Percentiles rank a stretch among this genome's conserved stretches.
These are phyloP conservation scores for Lophotriccus pileatus DNA, from an alignment of 2,797 vertebrate species.

Conservation along the genomic window DNA sequence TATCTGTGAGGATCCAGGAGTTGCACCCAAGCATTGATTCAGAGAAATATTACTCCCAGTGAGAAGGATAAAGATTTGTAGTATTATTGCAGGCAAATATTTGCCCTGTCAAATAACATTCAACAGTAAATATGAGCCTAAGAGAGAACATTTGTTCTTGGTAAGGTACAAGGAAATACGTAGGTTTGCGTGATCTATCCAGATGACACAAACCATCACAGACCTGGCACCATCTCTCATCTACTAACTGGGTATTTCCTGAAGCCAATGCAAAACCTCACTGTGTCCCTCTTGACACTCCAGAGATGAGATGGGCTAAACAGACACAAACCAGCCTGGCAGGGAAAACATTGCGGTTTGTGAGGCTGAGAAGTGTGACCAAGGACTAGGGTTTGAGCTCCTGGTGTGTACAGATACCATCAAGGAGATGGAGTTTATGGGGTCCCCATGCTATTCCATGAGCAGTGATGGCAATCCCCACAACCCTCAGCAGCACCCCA, in stretches of 20 bases:
- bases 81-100: constrained; percentile 70
- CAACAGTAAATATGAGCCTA: constrained; percentile 26
- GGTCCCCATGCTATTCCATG: fast-evolving
- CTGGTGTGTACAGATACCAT: background rate
- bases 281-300: background rate
- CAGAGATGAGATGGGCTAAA: background rate
- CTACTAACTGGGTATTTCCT: background rate
- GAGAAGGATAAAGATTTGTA: constrained; percentile 43
- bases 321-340: background rate
- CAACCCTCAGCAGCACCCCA: background rate
- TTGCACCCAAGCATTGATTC: constrained; percentile 34
- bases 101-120: constrained; percentile 62
- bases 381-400: background rate
- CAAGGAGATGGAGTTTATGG: fast-evolving
- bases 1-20: background rate
- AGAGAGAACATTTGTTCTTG: constrained; percentile 59
- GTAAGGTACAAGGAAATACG: constrained; percentile 16
- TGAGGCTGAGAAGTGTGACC: background rate
- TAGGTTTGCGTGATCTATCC: background rate
- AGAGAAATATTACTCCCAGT: constrained; percentile 27
- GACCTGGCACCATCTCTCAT: background rate
- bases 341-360: background rate
- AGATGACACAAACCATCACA: background rate
- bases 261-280: background rate
- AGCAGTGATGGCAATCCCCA: background rate